phyloP scores from a whole-genome alignment of 2,888 invertebrate genomes.

The Perdita meconis region DNA sequence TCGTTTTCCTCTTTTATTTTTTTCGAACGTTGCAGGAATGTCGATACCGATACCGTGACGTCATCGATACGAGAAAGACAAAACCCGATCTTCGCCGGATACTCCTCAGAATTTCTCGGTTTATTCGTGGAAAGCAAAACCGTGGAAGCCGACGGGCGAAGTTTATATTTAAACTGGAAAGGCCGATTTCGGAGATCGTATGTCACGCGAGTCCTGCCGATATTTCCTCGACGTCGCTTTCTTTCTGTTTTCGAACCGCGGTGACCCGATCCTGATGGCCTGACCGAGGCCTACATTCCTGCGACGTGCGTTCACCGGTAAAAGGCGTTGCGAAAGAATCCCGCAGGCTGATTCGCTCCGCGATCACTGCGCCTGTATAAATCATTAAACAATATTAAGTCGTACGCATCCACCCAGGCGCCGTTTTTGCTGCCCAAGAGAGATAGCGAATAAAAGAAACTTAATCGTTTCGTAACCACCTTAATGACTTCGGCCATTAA shows the following conservation, averaged over 20 bases:
- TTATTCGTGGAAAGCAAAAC: too few relatives aligned
- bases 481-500: constrained; percentile 28
- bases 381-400: constrained; percentile 8
- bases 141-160: too few relatives aligned
- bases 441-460: background rate
- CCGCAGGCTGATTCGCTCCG: constrained; percentile 37
- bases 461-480: constrained; percentile 39
- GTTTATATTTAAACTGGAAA: too few relatives aligned
- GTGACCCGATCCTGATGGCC: constrained; percentile 61
- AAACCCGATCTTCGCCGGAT: too few relatives aligned
- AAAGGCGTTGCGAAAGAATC: constrained; percentile 70
- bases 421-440: constrained; percentile 7
- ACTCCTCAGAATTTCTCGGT: too few relatives aligned
- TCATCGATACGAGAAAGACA: too few relatives aligned
- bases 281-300: constrained; percentile 76
- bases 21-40: too few relatives aligned
- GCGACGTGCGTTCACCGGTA: constrained; percentile 63
- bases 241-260: constrained; percentile 31
- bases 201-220: background rate
- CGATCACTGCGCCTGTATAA: constrained; percentile 20
- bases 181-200: background rate
- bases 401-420: background rate
- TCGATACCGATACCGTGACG: too few relatives aligned
- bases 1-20: too few relatives aligned
- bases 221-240: background rate